Conservation (phyloP, 2,113 vertebrate genomes). For the Coregonus clupeaformis region DNA sequence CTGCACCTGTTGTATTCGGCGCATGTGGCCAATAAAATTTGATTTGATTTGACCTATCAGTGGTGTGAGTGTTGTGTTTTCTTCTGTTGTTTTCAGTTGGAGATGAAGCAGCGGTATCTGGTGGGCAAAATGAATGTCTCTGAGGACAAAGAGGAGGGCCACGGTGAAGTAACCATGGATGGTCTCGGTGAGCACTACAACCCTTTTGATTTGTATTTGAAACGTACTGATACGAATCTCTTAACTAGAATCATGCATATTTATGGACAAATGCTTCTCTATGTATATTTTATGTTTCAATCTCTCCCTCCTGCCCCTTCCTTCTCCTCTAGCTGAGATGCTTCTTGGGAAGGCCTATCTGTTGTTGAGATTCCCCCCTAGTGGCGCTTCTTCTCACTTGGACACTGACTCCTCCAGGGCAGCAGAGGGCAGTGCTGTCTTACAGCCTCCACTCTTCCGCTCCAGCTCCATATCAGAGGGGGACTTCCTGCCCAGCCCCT, state of each 20-base stretch:
- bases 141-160: slow-evolving; percentile 73
- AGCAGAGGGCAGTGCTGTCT: slow-evolving; percentile 36
- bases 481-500: slow-evolving; percentile 80
- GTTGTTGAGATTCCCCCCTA: slow-evolving; percentile 82
- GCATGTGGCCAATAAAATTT: too few species aligned
- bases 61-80: not conserved
- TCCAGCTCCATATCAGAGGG: slow-evolving; percentile 71
- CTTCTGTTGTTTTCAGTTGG: slow-evolving; percentile 78
- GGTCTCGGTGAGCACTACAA: slow-evolving; percentile 78
- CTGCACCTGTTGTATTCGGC: too few species aligned
- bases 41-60: too few species aligned
- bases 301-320: slow-evolving; percentile 1
- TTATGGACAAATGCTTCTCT: not conserved
- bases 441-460: slow-evolving; percentile 40
- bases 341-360: slow-evolving; percentile 92
- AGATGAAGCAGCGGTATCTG: slow-evolving; percentile 94
- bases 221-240: too few species aligned
- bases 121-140: slow-evolving; percentile 74
- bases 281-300: not conserved
- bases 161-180: slow-evolving; percentile 83
- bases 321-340: slow-evolving; percentile 78
- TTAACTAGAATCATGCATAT: not conserved
- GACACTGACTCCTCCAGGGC: slow-evolving; percentile 46
- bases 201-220: not conserved
- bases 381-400: slow-evolving; percentile 54